Conservation (phyloP, 2,797 vertebrate species). For the Coendou prehensilis region DNA sequence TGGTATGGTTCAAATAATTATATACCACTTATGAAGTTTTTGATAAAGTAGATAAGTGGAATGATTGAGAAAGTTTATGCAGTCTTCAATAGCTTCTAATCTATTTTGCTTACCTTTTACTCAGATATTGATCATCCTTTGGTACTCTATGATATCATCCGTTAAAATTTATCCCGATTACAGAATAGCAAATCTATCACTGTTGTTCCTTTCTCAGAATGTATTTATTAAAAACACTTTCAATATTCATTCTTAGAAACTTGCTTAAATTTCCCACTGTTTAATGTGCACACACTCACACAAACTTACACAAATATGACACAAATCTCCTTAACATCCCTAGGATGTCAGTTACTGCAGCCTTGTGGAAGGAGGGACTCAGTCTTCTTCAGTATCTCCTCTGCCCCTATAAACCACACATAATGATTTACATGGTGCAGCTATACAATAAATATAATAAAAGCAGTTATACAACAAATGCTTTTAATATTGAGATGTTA, state of each 20-base stretch:
- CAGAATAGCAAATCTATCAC: neutral
- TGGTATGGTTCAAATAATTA: conserved; percentile 15
- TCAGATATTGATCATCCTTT: neutral
- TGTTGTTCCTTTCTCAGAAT: neutral
- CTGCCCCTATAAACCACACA: fast-evolving
- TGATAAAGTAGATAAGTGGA: conserved; percentile 12
- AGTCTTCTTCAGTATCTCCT: neutral
- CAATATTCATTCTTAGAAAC: neutral
- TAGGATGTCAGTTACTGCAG: neutral
- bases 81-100: neutral
- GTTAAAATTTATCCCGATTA: neutral
- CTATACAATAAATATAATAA: neutral
- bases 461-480: neutral
- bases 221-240: conserved; percentile 18
- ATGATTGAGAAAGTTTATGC: neutral
- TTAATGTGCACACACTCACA: neutral
- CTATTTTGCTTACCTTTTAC: neutral
- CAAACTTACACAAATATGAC: neutral
- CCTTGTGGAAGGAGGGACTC: neutral
- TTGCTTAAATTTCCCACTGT: neutral
- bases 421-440: neutral
- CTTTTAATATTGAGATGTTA: neutral
- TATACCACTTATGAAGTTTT: conserved; percentile 20
- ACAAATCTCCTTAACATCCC: neutral
- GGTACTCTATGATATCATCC: neutral